A percentile compares a stretch with the other conserved stretches of the same genome.
These are phyloP conservation scores for Propithecus coquereli DNA, from an alignment of 2,113 vertebrate genomes.

Conservation along the genomic window DNA sequence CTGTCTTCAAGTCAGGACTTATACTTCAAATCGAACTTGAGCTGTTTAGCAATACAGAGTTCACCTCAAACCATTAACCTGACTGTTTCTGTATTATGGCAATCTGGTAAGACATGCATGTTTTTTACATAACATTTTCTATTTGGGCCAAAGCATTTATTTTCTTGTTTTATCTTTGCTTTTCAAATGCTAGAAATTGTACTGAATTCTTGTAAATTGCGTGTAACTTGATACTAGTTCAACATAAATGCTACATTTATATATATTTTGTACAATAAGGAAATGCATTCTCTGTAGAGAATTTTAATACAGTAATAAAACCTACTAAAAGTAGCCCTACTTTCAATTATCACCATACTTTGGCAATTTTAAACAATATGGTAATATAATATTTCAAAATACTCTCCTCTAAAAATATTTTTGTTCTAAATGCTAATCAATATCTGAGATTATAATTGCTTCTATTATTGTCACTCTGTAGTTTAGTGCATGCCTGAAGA, in stretches of 20 bases:
- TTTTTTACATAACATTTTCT: neutral
- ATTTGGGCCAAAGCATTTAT: neutral
- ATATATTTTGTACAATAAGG: neutral
- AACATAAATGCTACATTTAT: neutral
- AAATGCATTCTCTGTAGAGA: neutral
- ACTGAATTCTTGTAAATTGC: neutral
- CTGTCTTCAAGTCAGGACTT: neutral
- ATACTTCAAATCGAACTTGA: slow-evolving; percentile 37
- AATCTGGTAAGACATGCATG: neutral
- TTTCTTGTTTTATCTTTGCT: slow-evolving; percentile 43
- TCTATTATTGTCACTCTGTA: neutral
- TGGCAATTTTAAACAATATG: neutral
- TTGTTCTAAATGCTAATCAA: neutral
- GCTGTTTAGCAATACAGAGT: neutral
- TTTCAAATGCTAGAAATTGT: neutral
- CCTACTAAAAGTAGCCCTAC: neutral
- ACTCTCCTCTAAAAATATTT: neutral
- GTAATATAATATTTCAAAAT: neutral
- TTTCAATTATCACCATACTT: neutral
- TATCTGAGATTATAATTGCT: neutral
- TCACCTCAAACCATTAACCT: neutral
- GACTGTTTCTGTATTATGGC: neutral
- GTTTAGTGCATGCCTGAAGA: neutral
- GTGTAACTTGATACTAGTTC: neutral
- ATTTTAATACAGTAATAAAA: neutral